phyloP scores from a whole-genome alignment of 1,140 invertebrate genomes.

The Leptonema lineaticorne region DNA sequence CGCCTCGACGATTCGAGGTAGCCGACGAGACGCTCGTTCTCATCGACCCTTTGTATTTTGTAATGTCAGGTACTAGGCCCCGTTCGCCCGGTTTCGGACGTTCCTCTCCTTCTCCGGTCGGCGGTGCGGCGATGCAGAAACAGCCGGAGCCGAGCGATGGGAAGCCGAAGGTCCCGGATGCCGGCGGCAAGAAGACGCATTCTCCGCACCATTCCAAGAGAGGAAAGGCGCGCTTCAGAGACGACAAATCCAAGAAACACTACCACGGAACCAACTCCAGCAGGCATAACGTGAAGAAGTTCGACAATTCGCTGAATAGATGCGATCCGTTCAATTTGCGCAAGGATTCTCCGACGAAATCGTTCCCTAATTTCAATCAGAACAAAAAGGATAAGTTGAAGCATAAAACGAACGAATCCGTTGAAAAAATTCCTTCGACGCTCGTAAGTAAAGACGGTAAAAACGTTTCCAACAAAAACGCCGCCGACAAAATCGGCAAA shows the following conservation, averaged over 20 bases:
- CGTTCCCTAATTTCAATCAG: constrained; percentile 3
- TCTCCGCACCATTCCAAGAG: not conserved
- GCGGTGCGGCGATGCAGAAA: constrained; percentile 33
- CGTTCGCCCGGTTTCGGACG: constrained; percentile 32
- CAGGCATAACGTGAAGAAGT: constrained; percentile 16
- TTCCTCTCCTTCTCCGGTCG: constrained; percentile 1
- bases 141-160: constrained; percentile 35
- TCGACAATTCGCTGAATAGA: constrained; percentile 23
- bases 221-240: constrained; percentile 23
- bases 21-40: not conserved
- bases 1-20: constrained; percentile 6
- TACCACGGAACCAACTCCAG: constrained; percentile 13
- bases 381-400: constrained; percentile 8
- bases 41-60: constrained; percentile 30
- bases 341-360: constrained; percentile 9
- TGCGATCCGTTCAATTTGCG: constrained; percentile 8
- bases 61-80: constrained; percentile 39
- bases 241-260: constrained; percentile 25
- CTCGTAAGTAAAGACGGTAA: not conserved
- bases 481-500: not conserved
- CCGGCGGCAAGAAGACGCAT: constrained; percentile 4
- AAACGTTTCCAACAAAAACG: not conserved
- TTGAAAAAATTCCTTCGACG: constrained; percentile 4
- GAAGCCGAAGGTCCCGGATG: constrained; percentile 37
- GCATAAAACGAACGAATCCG: not conserved